Conservation (phyloP, 2,888 invertebrate species). For the Philhelius pedissequus region DNA sequence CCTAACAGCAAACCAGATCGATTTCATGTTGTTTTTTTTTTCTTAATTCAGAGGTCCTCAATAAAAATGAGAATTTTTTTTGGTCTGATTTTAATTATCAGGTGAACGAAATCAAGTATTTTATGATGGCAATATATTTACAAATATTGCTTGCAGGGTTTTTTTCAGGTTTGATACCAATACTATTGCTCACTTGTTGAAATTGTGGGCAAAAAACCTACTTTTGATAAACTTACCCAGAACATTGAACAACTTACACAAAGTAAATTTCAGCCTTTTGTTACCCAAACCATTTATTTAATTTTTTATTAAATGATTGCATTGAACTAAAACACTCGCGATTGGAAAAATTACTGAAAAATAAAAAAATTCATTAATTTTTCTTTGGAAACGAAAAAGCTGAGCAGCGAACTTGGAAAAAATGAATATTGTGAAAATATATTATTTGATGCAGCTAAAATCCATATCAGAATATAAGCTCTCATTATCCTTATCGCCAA, state of each 20-base stretch:
- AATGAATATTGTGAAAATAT: not conserved
- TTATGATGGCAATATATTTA: not conserved
- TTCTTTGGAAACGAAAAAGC: not conserved
- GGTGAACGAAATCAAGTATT: not conserved
- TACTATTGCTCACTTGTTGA: too few species aligned
- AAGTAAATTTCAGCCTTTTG: too few species aligned
- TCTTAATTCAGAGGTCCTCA: conserved; percentile 30
- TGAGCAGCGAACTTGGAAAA: not conserved
- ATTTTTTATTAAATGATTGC: too few species aligned
- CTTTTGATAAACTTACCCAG: too few species aligned
- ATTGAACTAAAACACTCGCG: too few species aligned
- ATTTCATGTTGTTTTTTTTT: conserved; percentile 4
- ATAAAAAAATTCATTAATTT: not conserved
- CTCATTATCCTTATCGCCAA: not conserved
- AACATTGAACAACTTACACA: too few species aligned
- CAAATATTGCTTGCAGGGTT: too few species aligned
- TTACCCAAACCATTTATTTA: too few species aligned
- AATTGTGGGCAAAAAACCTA: too few species aligned
- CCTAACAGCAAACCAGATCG: not conserved
- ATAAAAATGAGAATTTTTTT: not conserved
- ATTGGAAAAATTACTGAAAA: too few species aligned
- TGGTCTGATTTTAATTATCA: not conserved
- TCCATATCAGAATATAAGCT: too few species aligned
- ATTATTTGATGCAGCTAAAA: not conserved
- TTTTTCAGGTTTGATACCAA: too few species aligned